Evolutionary conservation across 2,888 invertebrate genomes (phyloP).

Genomic region (Diplolepis rosae): DNA sequence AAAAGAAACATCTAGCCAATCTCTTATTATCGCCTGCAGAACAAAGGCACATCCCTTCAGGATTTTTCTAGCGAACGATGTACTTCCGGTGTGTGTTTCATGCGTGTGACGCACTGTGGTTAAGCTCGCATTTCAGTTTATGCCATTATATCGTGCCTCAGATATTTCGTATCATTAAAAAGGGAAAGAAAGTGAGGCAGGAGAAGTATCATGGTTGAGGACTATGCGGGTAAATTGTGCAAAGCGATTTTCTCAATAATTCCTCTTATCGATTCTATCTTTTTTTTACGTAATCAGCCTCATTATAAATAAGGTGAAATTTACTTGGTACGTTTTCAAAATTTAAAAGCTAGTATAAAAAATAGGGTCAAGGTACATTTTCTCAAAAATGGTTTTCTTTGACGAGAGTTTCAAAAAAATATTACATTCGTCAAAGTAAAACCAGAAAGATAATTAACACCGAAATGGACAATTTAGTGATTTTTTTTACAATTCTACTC

Average conservation of each 20-base stretch:
- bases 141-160: slow-evolving; percentile 8
- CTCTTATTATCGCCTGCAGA: slow-evolving; percentile 10
- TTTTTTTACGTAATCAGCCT: background rate
- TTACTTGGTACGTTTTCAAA: background rate
- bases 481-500: too few relatives aligned
- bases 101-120: slow-evolving; percentile 1
- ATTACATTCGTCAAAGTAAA: too few relatives aligned
- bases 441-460: too few relatives aligned
- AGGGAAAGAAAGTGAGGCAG: background rate
- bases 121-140: slow-evolving; percentile 22
- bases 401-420: too few relatives aligned
- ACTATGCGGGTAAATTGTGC: slow-evolving; percentile 13
- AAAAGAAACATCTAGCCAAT: slow-evolving; percentile 5
- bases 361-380: too few relatives aligned
- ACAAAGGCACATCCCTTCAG: slow-evolving; percentile 22
- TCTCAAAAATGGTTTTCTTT: too few relatives aligned
- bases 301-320: too few relatives aligned
- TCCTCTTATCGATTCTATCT: background rate
- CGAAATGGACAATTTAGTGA: too few relatives aligned
- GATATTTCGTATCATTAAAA: slow-evolving; percentile 1
- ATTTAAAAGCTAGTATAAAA: too few relatives aligned
- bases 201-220: background rate
- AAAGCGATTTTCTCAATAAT: background rate
- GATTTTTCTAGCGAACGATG: background rate
- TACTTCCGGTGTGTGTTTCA: slow-evolving; percentile 26